Conservation (phyloP, 2,888 invertebrate species). For the Calliphora vomitoria region DNA sequence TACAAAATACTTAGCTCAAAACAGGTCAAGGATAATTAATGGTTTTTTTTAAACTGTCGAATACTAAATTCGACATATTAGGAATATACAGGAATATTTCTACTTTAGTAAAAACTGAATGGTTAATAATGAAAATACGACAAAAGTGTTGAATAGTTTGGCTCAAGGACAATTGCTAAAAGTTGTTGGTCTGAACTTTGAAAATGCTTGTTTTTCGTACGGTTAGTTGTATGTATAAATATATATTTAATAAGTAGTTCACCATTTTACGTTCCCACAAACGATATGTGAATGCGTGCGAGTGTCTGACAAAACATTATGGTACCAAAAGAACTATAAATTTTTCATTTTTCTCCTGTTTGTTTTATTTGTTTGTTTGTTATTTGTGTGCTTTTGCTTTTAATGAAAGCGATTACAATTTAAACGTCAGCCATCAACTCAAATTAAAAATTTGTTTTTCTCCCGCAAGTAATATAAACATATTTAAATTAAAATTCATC, state of each 20-base stretch:
- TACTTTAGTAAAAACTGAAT: too few relatives aligned
- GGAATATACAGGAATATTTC: too few relatives aligned
- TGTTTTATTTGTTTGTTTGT: conserved; percentile 2
- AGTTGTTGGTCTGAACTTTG: too few relatives aligned
- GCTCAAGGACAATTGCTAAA: too few relatives aligned
- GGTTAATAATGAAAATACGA: too few relatives aligned
- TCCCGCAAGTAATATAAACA: conserved; percentile 44
- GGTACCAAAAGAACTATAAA: conserved; percentile 26
- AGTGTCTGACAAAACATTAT: conserved; percentile 22
- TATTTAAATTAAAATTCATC: conserved; percentile 54
- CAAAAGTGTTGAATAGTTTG: too few relatives aligned
- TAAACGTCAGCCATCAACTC: conserved; percentile 55
- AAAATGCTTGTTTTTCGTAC: too few relatives aligned
- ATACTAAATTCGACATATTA: too few relatives aligned
- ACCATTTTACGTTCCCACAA: background rate
- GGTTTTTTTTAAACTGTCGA: too few relatives aligned
- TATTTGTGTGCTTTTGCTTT: conserved; percentile 19
- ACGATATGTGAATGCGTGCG: background rate
- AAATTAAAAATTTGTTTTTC: conserved; percentile 37
- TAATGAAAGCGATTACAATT: conserved; percentile 60
- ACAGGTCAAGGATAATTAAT: too few relatives aligned
- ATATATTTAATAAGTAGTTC: background rate
- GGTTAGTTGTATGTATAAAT: too few relatives aligned
- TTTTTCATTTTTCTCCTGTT: conserved; percentile 10
- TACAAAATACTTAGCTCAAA: too few relatives aligned